Evolutionary conservation across 2,888 invertebrate genomes (phyloP), one percentile per base, ranked within the genome.

Genomic region (Ceramica pisi): DNA sequence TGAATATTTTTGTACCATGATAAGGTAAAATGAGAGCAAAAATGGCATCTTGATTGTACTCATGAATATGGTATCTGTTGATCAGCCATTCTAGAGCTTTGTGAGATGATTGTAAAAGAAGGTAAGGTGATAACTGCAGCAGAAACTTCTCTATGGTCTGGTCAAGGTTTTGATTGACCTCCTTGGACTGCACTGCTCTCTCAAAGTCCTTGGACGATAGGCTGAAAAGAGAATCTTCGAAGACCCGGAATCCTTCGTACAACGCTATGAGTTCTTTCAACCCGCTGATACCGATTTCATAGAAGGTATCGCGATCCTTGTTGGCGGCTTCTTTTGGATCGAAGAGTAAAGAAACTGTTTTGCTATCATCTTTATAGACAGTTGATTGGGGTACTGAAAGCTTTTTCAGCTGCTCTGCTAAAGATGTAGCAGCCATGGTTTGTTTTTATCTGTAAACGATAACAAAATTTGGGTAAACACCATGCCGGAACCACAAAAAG

Each of bases 41-140:
- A 53, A 99, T 96, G 0, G 97, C 97, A 88, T 98, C 97, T 69
- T 97, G 97, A 90, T 99, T 99, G 92, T 98, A 99, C 67, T 98
- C 97, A 87, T 99, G 98, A 75, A 99, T 98, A 81, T 98, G 97
- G 90, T 98, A 99, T 83, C 99, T 97, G 87, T 98, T 97, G 59
- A 99, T 97, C 5, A 99, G 96, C 99, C 99, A 99, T 96, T 99
- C 99, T 60, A 99, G 92, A 2, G 99, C 98, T 95, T 99, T 98
- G 82, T 99, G 98, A 0, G 97, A 92, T 0, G 98, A 97, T 85
- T 98, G 98, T 0, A 99, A 94, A 63, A 98, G 96, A 83, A 99
- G 97, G 91, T 99, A 99, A 0, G 99, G 99, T 1, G 99, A 98
- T 7, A 99, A 85, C 50, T 97, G 96, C 3, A 98, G 92, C 0